Evolutionary conservation across 2,888 invertebrate genomes (phyloP), one percentile per base, ranked within the genome.

Genomic region (Iphiclides podalirius): DNA sequence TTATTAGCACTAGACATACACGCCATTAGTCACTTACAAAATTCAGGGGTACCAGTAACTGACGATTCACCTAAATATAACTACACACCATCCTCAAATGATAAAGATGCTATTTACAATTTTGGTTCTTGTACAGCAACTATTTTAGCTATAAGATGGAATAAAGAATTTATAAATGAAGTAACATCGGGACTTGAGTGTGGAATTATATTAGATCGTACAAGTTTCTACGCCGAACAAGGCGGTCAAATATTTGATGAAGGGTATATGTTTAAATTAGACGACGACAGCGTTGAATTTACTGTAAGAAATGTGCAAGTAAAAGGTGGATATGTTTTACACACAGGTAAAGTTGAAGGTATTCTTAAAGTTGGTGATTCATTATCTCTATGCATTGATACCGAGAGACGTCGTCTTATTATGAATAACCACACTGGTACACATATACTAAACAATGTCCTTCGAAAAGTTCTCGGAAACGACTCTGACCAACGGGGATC

Each of bases 391-490:
- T 92, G 94, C 59, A 91, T 99, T 52, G 98, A 99, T 77, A 92
- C 93, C 48, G 92, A 92, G 49, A 92, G 99, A 47, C 91, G 99
- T 64, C 92, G 95, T 66, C 89, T 95, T 20, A 92, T 99, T n/a
- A 99, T 99, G 99, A 98, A 96, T 75, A 99, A 99, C 86, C 98
- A 99, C 84, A 96, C 99, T 34, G 98, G 98, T 14, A 99, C 99
- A 0, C 99, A 99, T 80, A 93, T 98, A 34, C 90, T 99, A 9
- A 99, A 99, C 88, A 98, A 95, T 84, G 97, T 96, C 14, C 88
- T 99, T 51, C 91, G 98, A 50, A 93, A 94, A 75, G 97, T 98
- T 15, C 90, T 99, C 33, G 95, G 96, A 8, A 93, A 94, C 58
- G 97, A 96, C 62, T 94, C 97, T 8, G 98, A 99, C 77, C 99